Evolutionary conservation across 92 coral and sea anemone species (phyloP), one percentile per base, ranked within the genome.

Genomic region (Meandrina meandrites): DNA sequence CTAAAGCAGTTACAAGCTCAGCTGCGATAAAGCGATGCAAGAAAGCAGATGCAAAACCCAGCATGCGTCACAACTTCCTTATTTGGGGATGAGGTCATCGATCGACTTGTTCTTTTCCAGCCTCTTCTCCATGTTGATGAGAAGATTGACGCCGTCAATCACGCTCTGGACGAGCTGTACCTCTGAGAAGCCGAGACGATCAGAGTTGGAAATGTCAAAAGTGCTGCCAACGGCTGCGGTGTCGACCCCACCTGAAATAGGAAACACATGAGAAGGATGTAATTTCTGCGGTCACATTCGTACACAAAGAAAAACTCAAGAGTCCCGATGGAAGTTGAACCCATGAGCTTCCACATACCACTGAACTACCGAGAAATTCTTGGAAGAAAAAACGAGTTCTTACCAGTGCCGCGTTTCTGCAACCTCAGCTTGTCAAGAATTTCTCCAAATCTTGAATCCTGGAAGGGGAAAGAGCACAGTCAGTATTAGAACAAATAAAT

Each of bases 171-270:
- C 99, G n/a, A 97, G 92, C 82, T 97, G 94, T 64, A 97, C 99
- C 70, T 97, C 99, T 5, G 99, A 97, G 92, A 87, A 93, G 17
- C 99, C 98, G 11, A 97, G 96, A 17, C 99, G 98, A 77, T 97
- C 99, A 32, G 98, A 92, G 91, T 97, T 97, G 73, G 99, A 97
- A 86, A 97, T 97, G 89, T 97, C 99, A 75, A 93, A 97, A n/a
- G 80, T 87, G 50, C 98, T 92, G 8, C 99, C 99, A 5, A 97
- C 98, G 14, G 99, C 99, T 27, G 99, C 98, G n/a, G 99, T 97
- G 91, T 97, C 98, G 34, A 97, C 99, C 45, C 99, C 99, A 16
- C 99, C 97, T 94, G 76, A 48, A 60, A 86, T 16, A 18, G n/a
- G 64, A 28, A 28, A 80, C 1, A 24, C 42, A 17, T 32, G 2